A percentile compares a stretch with the other conserved stretches of the same genome.
These are phyloP conservation scores for Echiichthys vipera DNA, from an alignment of 2,797 vertebrate genomes.

Conservation along the genomic window DNA sequence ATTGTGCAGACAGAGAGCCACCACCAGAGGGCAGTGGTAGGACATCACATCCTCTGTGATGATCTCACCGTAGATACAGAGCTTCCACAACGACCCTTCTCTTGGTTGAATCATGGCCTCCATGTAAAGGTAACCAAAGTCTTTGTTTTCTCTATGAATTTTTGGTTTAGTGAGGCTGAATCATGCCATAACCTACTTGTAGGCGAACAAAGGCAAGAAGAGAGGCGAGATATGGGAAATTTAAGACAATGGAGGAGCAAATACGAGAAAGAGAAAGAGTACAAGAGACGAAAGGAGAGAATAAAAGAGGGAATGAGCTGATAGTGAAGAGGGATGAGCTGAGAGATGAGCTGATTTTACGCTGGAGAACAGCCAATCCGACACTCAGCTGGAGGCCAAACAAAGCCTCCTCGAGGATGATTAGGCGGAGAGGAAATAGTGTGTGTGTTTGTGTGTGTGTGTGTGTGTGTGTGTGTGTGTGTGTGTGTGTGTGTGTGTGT, in stretches of 20 bases:
- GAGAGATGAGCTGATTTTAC: slow-evolving; percentile 25
- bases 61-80: not conserved
- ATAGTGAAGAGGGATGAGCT: too few relatives aligned
- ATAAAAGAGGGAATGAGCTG: not conserved
- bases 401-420: slow-evolving; percentile 62
- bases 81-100: not conserved
- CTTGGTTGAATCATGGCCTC: not conserved
- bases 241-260: not conserved
- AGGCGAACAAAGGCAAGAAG: not conserved
- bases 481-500: slow-evolving; percentile 28
- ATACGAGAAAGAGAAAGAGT: not conserved
- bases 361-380: slow-evolving; percentile 52
- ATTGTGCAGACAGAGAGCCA: not conserved
- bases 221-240: not conserved
- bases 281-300: not conserved
- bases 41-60: not conserved
- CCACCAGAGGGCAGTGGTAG: slow-evolving; percentile 49
- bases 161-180: not conserved
- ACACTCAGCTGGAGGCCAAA: slow-evolving; percentile 60
- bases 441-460: slow-evolving; percentile 9
- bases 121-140: slow-evolving; percentile 5
- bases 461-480: slow-evolving; percentile 23
- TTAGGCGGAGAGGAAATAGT: slow-evolving; percentile 55
- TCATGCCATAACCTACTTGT: too few relatives aligned
- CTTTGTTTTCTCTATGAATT: slow-evolving; percentile 8